These are phyloP conservation scores for Amblyopsis rosae DNA, from an alignment of 2,113 vertebrate genomes.

Conservation along the genomic window DNA sequence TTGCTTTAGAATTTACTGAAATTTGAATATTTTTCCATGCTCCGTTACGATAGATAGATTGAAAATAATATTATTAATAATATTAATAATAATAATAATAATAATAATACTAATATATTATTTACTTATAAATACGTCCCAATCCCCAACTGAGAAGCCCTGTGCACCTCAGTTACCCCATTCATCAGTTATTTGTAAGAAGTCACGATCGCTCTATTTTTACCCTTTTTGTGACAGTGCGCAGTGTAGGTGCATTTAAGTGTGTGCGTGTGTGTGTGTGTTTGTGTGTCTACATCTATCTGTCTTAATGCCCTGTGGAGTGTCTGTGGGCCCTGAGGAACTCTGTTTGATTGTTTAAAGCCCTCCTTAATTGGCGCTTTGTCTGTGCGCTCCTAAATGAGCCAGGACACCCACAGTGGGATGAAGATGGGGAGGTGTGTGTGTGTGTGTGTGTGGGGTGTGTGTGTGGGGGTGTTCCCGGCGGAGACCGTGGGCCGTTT, in stretches of 20 bases:
- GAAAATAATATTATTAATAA: too few species aligned
- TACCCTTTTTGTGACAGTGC: conserved; percentile 41
- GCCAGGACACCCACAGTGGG: conserved; percentile 76
- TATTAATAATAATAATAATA: too few species aligned
- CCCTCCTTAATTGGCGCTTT: conserved; percentile 82
- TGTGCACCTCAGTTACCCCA: conserved; percentile 24
- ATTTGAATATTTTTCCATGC: too few species aligned
- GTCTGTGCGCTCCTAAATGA: conserved; percentile 80
- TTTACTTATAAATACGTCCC: conserved; percentile 19
- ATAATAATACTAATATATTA: background rate
- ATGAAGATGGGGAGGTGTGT: background rate
- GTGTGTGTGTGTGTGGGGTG: too few species aligned
- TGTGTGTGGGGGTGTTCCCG: conserved; percentile 47
- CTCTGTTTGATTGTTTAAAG: conserved; percentile 82
- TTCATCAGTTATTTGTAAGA: conserved; percentile 66
- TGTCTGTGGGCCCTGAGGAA: conserved; percentile 75
- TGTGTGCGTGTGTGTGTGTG: conserved; percentile 14
- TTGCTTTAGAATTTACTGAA: too few species aligned
- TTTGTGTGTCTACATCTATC: conserved; percentile 6
- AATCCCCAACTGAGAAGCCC: conserved; percentile 24
- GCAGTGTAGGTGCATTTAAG: conserved; percentile 15
- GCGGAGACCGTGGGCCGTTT: conserved; percentile 75
- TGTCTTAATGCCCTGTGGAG: conserved; percentile 69
- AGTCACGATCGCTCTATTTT: conserved; percentile 66
- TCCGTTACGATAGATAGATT: background rate